These are phyloP conservation scores for Sebastes umbrosus DNA, from an alignment of 2,797 vertebrate species.

Conservation along the genomic window DNA sequence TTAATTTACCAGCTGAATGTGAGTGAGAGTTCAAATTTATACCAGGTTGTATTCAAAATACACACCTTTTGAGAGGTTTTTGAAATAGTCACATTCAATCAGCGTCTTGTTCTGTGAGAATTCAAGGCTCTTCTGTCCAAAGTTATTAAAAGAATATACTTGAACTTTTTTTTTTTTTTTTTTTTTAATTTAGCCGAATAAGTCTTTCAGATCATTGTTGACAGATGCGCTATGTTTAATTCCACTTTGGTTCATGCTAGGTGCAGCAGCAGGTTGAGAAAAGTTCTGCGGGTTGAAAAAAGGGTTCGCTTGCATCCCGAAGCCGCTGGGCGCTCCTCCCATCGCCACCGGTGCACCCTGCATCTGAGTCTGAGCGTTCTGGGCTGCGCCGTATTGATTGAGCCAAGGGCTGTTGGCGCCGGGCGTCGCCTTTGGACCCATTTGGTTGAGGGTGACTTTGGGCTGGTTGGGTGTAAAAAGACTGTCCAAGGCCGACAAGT, in stretches of 20 bases:
- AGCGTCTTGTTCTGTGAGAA: constrained; percentile 35
- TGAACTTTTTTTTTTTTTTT: background rate
- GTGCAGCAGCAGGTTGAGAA: constrained; percentile 78
- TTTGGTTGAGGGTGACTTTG: constrained; percentile 96
- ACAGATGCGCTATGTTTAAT: constrained; percentile 89
- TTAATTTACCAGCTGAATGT: constrained; percentile 42
- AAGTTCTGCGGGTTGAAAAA: constrained; percentile 98
- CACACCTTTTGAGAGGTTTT: constrained; percentile 34
- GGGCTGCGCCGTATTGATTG: constrained; percentile 85
- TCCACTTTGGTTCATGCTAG: constrained; percentile 80
- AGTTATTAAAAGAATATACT: constrained; percentile 45
- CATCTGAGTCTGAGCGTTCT: constrained; percentile 78
- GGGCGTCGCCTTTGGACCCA: constrained; percentile 83
- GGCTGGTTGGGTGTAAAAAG: constrained; percentile 93
- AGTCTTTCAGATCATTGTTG: constrained; percentile 97
- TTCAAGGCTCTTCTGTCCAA: constrained; percentile 32
- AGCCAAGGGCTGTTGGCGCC: constrained; percentile 85
- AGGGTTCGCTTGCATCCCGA: constrained; percentile 95
- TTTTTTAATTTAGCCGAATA: constrained; percentile 87
- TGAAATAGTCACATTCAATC: constrained; percentile 56
- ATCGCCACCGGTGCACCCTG: constrained; percentile 77
- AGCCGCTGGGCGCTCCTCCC: constrained; percentile 83
- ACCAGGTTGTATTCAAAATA: constrained; percentile 55
- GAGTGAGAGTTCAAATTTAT: constrained; percentile 31
- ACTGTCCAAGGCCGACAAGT: constrained; percentile 93